Percentiles rank a stretch among this genome's conserved stretches.
These are phyloP conservation scores for Phyllopteryx taeniolatus DNA, from an alignment of 2,113 vertebrate genomes.

Conservation along the genomic window DNA sequence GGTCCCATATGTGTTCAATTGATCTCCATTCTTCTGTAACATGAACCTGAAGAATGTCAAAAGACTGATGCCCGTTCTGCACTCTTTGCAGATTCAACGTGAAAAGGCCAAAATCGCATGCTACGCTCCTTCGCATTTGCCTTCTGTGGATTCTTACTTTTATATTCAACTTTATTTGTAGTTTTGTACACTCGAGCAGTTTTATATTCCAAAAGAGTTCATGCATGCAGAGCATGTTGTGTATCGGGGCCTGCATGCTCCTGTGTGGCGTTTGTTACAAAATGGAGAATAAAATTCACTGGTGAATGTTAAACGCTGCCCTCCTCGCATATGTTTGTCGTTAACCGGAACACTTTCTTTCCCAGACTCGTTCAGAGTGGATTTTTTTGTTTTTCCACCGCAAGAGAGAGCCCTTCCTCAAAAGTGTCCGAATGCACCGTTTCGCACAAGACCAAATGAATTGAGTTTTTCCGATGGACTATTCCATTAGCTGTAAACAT, in stretches of 20 bases:
- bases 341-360: background rate
- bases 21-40: background rate
- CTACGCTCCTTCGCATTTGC: constrained; percentile 1
- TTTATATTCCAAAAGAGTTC: constrained; percentile 29
- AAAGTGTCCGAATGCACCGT: background rate
- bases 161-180: constrained; percentile 25
- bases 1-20: background rate
- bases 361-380: background rate
- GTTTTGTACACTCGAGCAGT: constrained; percentile 50
- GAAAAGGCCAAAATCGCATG: constrained; percentile 1
- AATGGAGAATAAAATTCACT: constrained; percentile 61
- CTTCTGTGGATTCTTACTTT: background rate
- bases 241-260: constrained; percentile 50
- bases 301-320: constrained; percentile 25
- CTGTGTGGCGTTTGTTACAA: constrained; percentile 1
- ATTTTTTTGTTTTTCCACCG: constrained; percentile 30
- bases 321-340: background rate
- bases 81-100: background rate
- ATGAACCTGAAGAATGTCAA: background rate
- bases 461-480: background rate
- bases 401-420: constrained; percentile 31
- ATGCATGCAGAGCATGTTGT: constrained; percentile 71
- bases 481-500: background rate
- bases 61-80: background rate
- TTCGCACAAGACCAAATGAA: background rate